A percentile compares a stretch with the other conserved stretches of the same genome.
These are phyloP conservation scores for Drosophila virilis DNA, from an alignment of 1,140 invertebrate genomes.

Conservation along the genomic window DNA sequence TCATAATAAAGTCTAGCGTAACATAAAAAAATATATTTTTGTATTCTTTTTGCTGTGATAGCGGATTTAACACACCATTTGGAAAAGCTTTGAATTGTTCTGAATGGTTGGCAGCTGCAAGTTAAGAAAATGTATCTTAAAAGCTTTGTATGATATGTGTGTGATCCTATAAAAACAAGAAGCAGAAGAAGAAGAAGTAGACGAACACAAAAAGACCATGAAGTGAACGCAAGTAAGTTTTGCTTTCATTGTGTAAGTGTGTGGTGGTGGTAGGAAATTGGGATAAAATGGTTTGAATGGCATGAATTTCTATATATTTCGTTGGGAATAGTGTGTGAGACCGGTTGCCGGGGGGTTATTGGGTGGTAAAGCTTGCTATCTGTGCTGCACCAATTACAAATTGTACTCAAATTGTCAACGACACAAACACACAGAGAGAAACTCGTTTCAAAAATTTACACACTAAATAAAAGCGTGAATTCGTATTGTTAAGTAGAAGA, in stretches of 20 bases:
- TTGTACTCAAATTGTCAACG: constrained; percentile 43
- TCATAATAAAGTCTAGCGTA: constrained; percentile 27
- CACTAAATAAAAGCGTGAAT: constrained; percentile 37
- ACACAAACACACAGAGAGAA: constrained; percentile 66
- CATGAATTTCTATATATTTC: constrained; percentile 27
- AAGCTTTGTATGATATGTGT: constrained; percentile 56
- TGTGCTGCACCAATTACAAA: constrained; percentile 63
- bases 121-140: constrained; percentile 57
- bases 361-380: constrained; percentile 36
- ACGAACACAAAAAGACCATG: constrained; percentile 56
- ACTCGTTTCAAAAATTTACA: constrained; percentile 46
- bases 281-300: constrained; percentile 23
- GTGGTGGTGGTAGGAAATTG: background rate
- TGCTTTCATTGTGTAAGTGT: constrained; percentile 3
- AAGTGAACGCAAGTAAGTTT: constrained; percentile 40
- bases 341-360: background rate
- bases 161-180: constrained; percentile 62
- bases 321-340: constrained; percentile 21
- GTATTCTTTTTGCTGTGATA: constrained; percentile 44
- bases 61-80: constrained; percentile 78
- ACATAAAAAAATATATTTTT: constrained; percentile 21
- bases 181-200: constrained; percentile 38
- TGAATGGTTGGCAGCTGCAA: constrained; percentile 55
- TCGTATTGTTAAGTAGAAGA: constrained; percentile 19
- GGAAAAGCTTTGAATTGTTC: constrained; percentile 39